Conservation (phyloP, 2,797 vertebrate genomes). For the Acanthis flammea region DNA sequence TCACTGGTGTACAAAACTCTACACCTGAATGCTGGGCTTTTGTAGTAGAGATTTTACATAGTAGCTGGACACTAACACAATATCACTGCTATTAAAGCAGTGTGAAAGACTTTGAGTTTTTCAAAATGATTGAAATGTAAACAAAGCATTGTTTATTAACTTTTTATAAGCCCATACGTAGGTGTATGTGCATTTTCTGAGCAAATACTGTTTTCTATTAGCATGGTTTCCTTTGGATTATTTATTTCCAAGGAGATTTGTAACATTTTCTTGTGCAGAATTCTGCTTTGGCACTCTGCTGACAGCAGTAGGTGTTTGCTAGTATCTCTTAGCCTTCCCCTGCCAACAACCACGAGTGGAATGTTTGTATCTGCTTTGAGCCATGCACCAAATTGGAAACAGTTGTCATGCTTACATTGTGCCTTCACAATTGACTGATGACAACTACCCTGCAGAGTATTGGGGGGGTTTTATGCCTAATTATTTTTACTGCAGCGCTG, state of each 20-base stretch:
- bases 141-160: background rate
- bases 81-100: background rate
- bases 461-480: background rate
- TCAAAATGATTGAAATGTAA: background rate
- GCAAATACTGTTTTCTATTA: background rate
- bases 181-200: background rate
- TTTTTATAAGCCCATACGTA: background rate
- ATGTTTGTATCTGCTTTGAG: constrained; percentile 43
- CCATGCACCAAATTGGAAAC: background rate
- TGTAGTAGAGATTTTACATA: background rate
- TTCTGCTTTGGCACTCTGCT: background rate
- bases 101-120: background rate
- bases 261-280: background rate
- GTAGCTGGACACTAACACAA: background rate
- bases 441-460: constrained; percentile 1
- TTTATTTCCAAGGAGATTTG: background rate
- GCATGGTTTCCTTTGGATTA: background rate
- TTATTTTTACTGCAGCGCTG: constrained; percentile 32
- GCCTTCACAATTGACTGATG: constrained; percentile 22
- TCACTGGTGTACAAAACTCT: background rate
- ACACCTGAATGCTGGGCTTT: background rate
- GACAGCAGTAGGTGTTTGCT: constrained; percentile 16
- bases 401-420: background rate
- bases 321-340: constrained; percentile 1
- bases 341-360: background rate